Evolutionary conservation across 2,797 vertebrate species (phyloP), one percentile per base, ranked within the genome.

Genomic region (Hoplostethus atlanticus): DNA sequence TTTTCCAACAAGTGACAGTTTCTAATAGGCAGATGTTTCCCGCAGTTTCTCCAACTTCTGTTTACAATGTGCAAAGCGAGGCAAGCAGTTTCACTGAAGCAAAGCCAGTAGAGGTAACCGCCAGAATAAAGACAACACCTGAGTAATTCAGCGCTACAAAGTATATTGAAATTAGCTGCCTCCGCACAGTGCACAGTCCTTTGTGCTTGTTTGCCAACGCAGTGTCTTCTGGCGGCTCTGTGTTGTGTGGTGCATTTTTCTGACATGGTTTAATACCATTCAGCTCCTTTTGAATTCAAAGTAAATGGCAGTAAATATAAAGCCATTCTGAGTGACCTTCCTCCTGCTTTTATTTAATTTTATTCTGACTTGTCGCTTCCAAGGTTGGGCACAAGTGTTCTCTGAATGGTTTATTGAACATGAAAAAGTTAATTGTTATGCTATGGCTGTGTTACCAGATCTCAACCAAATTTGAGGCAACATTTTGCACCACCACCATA

Each of bases 91-190:
- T n/a, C 12, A 3, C 47, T 42, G 64, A 79, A 73, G 77, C 57
- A 55, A 61, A 76, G 53, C 67, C 30, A 50, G 50, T 38, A 1
- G 55, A 79, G 74, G 17, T 76, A 71, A 75, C 70, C 65, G 76
- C 76, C 76, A 77, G 64, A 80, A 82, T 54, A 70, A 87, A 76
- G 70, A 79, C 79, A 83, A 82, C 70, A 79, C 76, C 79, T 28
- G 74, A 84, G 80, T 59, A 83, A 79, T 78, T 82, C 66, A 67
- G 71, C 51, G 69, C 53, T 57, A 81, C 71, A 81, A 81, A 80
- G 64, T 66, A 4, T 61, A 88, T 84, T 71, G 60, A 87, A 84
- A 87, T 81, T 8, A 86, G 67, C 34, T 38, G 57, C 66, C 64
- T 81, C 57, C 31, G 16, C 34, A 38, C 31, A 9, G 31, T 46